phyloP scores from a whole-genome alignment of 2,113 vertebrate species.

The Pardalotus punctatus region DNA sequence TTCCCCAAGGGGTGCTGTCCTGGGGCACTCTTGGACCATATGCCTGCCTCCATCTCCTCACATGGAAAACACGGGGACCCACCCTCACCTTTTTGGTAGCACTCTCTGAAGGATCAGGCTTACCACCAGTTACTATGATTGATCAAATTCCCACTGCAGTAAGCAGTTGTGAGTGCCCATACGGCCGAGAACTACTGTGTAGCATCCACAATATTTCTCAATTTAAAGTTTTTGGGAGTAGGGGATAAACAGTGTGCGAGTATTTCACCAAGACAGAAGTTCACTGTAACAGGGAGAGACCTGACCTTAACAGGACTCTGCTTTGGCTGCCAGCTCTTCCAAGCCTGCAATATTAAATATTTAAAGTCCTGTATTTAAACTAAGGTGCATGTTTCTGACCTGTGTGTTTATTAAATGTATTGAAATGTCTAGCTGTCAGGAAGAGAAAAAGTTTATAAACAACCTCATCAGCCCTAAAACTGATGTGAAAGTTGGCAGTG shows the following conservation, averaged over 20 bases:
- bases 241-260: neutral
- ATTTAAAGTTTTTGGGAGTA: neutral
- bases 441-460: neutral
- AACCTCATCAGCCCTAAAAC: neutral
- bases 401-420: neutral
- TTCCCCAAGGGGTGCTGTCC: neutral
- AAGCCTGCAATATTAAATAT: neutral
- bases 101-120: neutral
- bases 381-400: neutral
- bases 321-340: neutral
- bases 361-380: neutral
- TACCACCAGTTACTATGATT: neutral
- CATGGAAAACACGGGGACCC: fast-evolving
- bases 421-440: neutral
- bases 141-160: neutral
- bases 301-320: neutral
- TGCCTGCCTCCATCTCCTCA: neutral
- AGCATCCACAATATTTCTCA: neutral
- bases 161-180: neutral
- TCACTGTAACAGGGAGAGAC: neutral
- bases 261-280: neutral
- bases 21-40: neutral
- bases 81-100: neutral
- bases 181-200: neutral
- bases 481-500: too few species aligned